Conservation (phyloP, 2,797 vertebrate genomes). For the Pantherophis vulpinus region DNA sequence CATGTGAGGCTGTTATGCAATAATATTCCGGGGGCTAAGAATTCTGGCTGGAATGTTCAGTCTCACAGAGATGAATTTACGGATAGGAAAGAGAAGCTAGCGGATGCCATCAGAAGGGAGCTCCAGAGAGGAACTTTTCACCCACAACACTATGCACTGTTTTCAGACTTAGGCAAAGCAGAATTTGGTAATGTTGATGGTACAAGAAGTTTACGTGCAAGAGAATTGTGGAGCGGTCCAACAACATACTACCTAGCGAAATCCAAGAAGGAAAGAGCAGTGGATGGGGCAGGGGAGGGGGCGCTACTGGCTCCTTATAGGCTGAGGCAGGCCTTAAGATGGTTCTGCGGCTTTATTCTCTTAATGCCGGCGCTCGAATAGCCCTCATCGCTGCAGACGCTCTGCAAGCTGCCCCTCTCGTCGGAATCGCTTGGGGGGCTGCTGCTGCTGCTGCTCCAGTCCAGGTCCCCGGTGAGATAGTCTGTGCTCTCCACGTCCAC, state of each 20-base stretch:
- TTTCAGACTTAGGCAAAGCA: conserved; percentile 45
- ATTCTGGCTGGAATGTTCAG: conserved; percentile 55
- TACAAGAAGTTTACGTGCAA: conserved; percentile 43
- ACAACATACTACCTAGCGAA: conserved; percentile 59
- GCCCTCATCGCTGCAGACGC: conserved; percentile 91
- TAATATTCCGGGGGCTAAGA: conserved; percentile 35
- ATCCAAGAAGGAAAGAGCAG: conserved; percentile 37
- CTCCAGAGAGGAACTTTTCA: conserved; percentile 25
- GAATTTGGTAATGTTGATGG: conserved; percentile 32
- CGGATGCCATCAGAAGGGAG: conserved; percentile 10
- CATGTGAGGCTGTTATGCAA: conserved; percentile 15
- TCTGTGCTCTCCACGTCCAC: conserved; percentile 90
- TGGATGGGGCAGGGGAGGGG: neutral
- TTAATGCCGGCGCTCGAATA: conserved; percentile 87
- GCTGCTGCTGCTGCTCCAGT: conserved; percentile 95
- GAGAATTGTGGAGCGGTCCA: conserved; percentile 47
- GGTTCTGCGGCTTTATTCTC: conserved; percentile 78
- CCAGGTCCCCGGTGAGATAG: conserved; percentile 86
- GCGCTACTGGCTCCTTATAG: conserved; percentile 73
- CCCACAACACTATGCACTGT: conserved; percentile 49
- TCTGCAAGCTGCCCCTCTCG: conserved; percentile 87
- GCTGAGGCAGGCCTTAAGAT: conserved; percentile 67
- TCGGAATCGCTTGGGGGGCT: conserved; percentile 85
- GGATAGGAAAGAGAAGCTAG: conserved; percentile 34
- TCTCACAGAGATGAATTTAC: conserved; percentile 41